Base-by-base conservation (phyloP, 2,797 vertebrate genomes). In the Epinephelus coioides region DNA sequence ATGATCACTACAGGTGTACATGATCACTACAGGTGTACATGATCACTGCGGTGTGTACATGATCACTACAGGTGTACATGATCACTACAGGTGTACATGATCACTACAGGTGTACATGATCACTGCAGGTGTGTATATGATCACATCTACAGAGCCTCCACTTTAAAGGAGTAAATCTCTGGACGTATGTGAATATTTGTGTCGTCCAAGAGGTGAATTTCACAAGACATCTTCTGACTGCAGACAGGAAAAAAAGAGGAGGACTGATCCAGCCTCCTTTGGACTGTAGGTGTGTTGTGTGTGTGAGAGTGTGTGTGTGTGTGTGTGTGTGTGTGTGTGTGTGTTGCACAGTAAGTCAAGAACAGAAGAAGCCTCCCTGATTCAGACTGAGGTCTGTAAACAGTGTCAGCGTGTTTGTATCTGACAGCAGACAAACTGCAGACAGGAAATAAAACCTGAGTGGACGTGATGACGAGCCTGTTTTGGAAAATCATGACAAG, bases 401-500 rank as follows among this genome's bases (percentile, higher is more conserved):
- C 73, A 84, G 73, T 69, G 70, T 63, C 43, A 54, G 30, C 59
- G 46, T 81, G 83, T 88, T 85, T 81, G 79, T 77, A 59, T 49
- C 67, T 87, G 90, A 90, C 84, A 82, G 74, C 73, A 66, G 53
- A 73, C 64, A 73, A 69, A 73, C 78, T 78, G 67, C 68, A 55
- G 66, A 85, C 62, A 64, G 55, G 65, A 80, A 84, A 90, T 71
- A 78, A 79, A 75, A 76, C 46, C 44, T 2, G 63, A 76, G 57
- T 44, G 63, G 57, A 12, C 14, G 38, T 72, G 72, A 60, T 81
- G 84, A 89, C 81, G 68, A 34, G 72, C 40, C 47, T 56, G 74
- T 83, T 69, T 85, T 84, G 69, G 69, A 71, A 90, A 89, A 82
- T 84, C 60, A 79, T 66, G 75, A 78, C 85, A 75, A 69, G 57